Percentiles rank a stretch among this genome's conserved stretches.
phyloP scores from a whole-genome alignment of 2,888 invertebrate species.

The Hetaerina titia region DNA sequence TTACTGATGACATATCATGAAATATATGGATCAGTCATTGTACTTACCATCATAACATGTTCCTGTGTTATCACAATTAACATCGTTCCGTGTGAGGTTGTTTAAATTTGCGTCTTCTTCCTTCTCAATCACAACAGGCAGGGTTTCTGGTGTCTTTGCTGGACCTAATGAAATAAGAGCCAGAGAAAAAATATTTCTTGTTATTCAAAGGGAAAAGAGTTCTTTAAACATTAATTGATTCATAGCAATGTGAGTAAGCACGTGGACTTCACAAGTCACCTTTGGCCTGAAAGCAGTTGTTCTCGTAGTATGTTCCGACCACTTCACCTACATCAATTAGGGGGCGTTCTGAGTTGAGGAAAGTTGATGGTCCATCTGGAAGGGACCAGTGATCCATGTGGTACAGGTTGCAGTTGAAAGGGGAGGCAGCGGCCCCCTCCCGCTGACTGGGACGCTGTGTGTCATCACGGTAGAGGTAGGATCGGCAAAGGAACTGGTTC shows the following conservation, averaged over 20 bases:
- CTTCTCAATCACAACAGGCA: constrained; percentile 88
- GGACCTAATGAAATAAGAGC: background rate
- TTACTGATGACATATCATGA: too few species aligned
- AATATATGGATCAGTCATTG: constrained; percentile 1
- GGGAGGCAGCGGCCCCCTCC: constrained; percentile 73
- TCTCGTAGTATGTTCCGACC: constrained; percentile 93
- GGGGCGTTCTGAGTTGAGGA: constrained; percentile 92
- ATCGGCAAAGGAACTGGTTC: constrained; percentile 93
- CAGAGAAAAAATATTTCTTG: background rate
- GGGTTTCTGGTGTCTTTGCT: constrained; percentile 77
- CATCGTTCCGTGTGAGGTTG: constrained; percentile 87
- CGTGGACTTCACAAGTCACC: background rate
- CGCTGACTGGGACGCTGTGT: constrained; percentile 78
- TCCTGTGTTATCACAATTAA: constrained; percentile 96
- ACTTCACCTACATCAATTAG: constrained; percentile 94
- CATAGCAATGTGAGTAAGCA: background rate
- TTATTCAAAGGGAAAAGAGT: background rate
- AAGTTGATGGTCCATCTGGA: constrained; percentile 95
- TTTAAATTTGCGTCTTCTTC: constrained; percentile 87
- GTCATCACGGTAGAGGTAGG: constrained; percentile 86
- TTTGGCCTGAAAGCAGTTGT: constrained; percentile 86
- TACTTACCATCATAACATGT: constrained; percentile 94
- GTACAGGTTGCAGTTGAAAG: constrained; percentile 95
- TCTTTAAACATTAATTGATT: background rate
- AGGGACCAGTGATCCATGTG: constrained; percentile 95